Evolutionary conservation across 2,797 vertebrate genomes (phyloP).

Genomic region (Huso huso): DNA sequence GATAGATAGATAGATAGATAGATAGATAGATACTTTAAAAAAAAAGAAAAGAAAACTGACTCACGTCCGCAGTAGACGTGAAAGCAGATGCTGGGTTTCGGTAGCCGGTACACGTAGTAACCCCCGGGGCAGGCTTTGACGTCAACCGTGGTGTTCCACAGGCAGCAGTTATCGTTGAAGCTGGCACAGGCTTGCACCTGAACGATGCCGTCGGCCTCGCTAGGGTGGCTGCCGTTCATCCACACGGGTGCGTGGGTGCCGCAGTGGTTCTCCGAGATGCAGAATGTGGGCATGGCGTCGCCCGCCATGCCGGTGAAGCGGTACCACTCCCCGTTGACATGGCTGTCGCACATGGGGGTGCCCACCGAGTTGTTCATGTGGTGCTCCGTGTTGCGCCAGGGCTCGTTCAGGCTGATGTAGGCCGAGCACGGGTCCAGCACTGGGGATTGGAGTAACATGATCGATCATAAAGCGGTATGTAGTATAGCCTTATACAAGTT

Average conservation of each 20-base stretch:
- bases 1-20: conserved; percentile 2
- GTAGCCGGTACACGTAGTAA: conserved; percentile 83
- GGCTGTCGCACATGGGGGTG: conserved; percentile 75
- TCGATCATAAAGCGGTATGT: neutral
- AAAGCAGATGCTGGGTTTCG: conserved; percentile 80
- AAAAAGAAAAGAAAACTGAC: conserved; percentile 30
- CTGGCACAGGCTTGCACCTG: conserved; percentile 79
- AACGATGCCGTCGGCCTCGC: conserved; percentile 58
- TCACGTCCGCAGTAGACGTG: conserved; percentile 92
- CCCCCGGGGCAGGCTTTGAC: conserved; percentile 84
- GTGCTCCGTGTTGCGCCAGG: conserved; percentile 90
- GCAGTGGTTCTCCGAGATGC: conserved; percentile 86
- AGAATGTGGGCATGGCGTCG: conserved; percentile 95
- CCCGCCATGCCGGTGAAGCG: conserved; percentile 95
- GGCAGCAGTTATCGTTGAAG: conserved; percentile 87
- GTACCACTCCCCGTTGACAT: conserved; percentile 86
- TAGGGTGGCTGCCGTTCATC: conserved; percentile 87
- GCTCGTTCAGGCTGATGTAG: conserved; percentile 90
- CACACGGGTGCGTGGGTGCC: conserved; percentile 92
- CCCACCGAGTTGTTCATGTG: conserved; percentile 68
- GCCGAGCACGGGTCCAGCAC: conserved; percentile 85
- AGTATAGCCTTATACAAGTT: too few species aligned
- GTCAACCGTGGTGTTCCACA: conserved; percentile 75
- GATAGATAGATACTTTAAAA: conserved; percentile 3
- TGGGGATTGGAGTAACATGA: conserved; percentile 60